Conservation (phyloP, 1,140 invertebrate genomes). For the Drosophila eugracilis region DNA sequence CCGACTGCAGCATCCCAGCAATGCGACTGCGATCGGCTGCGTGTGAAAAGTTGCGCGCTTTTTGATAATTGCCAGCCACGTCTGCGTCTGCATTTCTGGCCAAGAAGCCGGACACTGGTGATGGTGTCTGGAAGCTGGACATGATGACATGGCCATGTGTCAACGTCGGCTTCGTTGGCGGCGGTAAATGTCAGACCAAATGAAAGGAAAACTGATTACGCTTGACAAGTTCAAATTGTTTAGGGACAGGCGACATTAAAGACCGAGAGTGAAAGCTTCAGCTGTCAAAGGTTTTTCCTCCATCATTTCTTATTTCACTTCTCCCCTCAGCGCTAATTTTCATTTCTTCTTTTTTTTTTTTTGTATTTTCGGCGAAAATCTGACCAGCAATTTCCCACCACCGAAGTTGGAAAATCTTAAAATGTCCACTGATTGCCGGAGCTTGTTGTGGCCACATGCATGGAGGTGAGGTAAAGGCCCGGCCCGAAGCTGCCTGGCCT, state of each 20-base stretch:
- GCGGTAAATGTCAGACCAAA: slow-evolving; percentile 65
- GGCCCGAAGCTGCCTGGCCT: slow-evolving; percentile 38
- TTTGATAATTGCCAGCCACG: slow-evolving; percentile 74
- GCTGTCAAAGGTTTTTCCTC: slow-evolving; percentile 45
- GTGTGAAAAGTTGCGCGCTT: slow-evolving; percentile 80
- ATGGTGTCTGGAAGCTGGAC: slow-evolving; percentile 15
- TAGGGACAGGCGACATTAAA: slow-evolving; percentile 49
- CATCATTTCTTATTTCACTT: slow-evolving; percentile 26
- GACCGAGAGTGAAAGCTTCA: slow-evolving; percentile 71
- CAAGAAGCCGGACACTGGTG: slow-evolving; percentile 5
- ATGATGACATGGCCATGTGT: slow-evolving; percentile 67
- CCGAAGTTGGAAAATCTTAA: slow-evolving; percentile 51
- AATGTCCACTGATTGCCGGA: slow-evolving; percentile 79
- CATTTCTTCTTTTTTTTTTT: slow-evolving; percentile 1
- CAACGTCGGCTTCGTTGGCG: slow-evolving; percentile 66
- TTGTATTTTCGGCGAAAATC: slow-evolving; percentile 19
- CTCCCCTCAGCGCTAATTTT: too few relatives aligned
- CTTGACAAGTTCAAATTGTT: slow-evolving; percentile 82
- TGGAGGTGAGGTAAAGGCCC: slow-evolving; percentile 22
- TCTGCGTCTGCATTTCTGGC: slow-evolving; percentile 9
- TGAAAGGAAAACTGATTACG: slow-evolving; percentile 82
- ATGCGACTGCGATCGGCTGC: slow-evolving; percentile 45
- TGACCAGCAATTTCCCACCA: slow-evolving; percentile 35
- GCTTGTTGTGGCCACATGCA: slow-evolving; percentile 65
- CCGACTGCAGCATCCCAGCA: slow-evolving; percentile 33